Conservation (phyloP, 2,797 vertebrate species). For the Dendrocincla fuliginosa region DNA sequence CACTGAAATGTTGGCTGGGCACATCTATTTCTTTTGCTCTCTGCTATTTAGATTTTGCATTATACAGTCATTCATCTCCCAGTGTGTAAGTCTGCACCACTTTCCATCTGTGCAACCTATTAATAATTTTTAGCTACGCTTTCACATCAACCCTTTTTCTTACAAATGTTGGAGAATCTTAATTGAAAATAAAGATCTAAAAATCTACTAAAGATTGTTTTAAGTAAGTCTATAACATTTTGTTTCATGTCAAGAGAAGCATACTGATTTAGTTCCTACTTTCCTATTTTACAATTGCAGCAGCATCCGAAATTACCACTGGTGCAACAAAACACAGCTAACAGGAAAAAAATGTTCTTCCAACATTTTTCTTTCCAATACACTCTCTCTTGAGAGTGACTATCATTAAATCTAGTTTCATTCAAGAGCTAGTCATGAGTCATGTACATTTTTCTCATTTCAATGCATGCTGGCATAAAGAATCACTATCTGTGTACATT, state of each 20-base stretch:
- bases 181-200: conserved; percentile 48
- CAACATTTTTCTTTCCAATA: background rate
- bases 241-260: background rate
- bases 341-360: background rate
- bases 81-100: background rate
- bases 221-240: background rate
- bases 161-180: background rate
- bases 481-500: background rate
- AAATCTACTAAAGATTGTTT: conserved; percentile 27
- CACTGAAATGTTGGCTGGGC: background rate
- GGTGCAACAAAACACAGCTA: background rate
- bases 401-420: background rate
- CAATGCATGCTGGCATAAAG: background rate
- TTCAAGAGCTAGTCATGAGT: background rate
- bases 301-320: background rate
- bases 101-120: background rate
- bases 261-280: background rate
- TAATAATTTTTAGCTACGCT: background rate
- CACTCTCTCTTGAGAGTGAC: background rate
- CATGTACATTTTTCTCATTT: background rate
- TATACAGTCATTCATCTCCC: background rate
- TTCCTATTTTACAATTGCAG: background rate
- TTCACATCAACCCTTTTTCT: background rate
- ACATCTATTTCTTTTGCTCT: background rate
- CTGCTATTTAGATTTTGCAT: conserved; percentile 11